Evolutionary conservation across 2,113 vertebrate species (phyloP).

Genomic region (Mesocricetus auratus): DNA sequence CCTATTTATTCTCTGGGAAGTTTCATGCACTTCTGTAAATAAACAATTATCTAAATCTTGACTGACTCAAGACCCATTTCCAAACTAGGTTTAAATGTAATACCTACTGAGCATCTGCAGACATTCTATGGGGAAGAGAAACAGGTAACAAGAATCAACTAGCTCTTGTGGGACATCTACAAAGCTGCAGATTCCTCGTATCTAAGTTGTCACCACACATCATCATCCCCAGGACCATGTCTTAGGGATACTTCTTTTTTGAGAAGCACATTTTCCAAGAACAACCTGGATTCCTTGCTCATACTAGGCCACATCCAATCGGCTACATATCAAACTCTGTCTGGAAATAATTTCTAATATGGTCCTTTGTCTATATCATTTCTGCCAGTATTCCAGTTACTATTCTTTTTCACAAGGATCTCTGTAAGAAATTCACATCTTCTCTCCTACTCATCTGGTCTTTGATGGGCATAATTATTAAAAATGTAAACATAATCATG

Average conservation of each 20-base stretch:
- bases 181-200: neutral
- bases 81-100: neutral
- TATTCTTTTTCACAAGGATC: neutral
- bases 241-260: neutral
- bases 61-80: neutral
- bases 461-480: neutral
- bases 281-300: neutral
- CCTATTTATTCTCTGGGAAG: neutral
- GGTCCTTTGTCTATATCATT: neutral
- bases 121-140: neutral
- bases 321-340: neutral
- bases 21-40: conserved; percentile 34
- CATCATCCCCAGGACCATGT: neutral
- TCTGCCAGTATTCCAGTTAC: neutral
- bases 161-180: neutral
- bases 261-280: neutral
- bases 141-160: neutral
- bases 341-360: neutral
- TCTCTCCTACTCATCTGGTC: neutral
- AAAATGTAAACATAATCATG: neutral
- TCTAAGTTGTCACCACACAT: neutral
- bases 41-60: neutral
- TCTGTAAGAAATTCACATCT: neutral
- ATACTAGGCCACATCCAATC: neutral
- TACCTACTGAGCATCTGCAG: neutral